Base-by-base conservation (phyloP, 1,140 invertebrate species). In the Hylaeus volcanicus region DNA sequence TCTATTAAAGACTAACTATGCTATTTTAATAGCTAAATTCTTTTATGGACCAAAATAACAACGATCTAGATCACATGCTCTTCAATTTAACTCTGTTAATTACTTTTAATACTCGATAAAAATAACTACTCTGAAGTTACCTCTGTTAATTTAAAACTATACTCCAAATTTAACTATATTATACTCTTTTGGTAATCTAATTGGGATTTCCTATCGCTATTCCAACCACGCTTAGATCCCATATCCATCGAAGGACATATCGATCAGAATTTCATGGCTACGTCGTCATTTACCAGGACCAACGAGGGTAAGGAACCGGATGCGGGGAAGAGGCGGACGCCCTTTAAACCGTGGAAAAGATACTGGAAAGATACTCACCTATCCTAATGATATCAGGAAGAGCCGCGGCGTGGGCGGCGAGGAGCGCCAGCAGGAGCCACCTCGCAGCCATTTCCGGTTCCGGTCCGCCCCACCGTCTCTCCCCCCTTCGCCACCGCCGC, bases 331-430 rank as follows among this genome's bases (percentile, higher is more conserved):
- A 41, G 26, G 8, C 15, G 53, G 3, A 4, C 26, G 63, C 56
- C 79, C 81, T 86, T 86, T 76, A 85, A 43, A 63, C 48, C 56
- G 45, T 58, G 43, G 61, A 69, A 48, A 69, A 68, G 66, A 87
- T n/a, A 70, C 73, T 74, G 83, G 39, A 88, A 89, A 86, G 79
- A 84, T 88, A 89, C 87, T 92, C 87, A 92, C 91, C 91, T 91
- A 92, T 92, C 85, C 91, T 90, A 87, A 93, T 93, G 72, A 92
- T 85, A 86, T 93, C 92, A 85, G 92, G 92, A 87, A 93, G 90
- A 83, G 91, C 91, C 80, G 85, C 86, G 76, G 86, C 85, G 75
- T 87, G 84, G 81, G 88, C 88, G 80, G 80, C 88, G 78, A 92
- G 85, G 85, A 90, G 86, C 73, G 85, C 86, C 79, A 93, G 86